phyloP scores from a whole-genome alignment of 2,888 invertebrate species.

The Metacarcinus magister region DNA sequence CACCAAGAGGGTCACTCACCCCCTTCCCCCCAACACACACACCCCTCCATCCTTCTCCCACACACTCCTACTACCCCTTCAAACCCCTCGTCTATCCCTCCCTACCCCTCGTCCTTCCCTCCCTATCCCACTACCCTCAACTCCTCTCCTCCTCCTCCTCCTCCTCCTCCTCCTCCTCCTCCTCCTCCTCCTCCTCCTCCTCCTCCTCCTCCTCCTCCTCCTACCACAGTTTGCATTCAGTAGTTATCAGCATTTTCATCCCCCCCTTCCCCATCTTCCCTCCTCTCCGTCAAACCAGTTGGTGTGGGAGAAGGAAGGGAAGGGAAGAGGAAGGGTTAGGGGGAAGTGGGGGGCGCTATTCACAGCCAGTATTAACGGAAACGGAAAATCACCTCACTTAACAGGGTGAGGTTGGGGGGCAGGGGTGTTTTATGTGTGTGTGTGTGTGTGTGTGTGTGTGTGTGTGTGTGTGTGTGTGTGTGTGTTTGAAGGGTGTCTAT shows the following conservation, averaged over 20 bases:
- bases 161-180: neutral
- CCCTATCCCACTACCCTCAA: neutral
- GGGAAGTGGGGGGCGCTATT: neutral
- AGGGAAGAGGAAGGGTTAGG: no score
- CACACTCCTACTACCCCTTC: neutral
- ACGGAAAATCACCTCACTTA: neutral
- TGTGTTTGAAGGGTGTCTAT: no score
- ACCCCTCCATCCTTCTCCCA: neutral
- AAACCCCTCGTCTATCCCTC: neutral
- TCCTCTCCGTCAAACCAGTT: neutral
- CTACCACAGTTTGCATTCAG: neutral
- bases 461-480: no score
- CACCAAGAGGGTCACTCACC: neutral
- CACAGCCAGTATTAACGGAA: neutral
- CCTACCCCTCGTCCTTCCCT: neutral
- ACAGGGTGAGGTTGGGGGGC: no score
- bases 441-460: no score
- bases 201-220: slow-evolving; percentile 17
- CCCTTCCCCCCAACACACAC: neutral
- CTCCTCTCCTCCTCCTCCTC: neutral
- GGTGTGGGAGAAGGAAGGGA: neutral
- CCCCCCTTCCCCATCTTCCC: neutral
- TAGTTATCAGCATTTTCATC: neutral
- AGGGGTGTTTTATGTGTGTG: no score
- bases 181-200: neutral